Base-by-base conservation (phyloP, 2,113 vertebrate species). In the Phyllopteryx taeniolatus region DNA sequence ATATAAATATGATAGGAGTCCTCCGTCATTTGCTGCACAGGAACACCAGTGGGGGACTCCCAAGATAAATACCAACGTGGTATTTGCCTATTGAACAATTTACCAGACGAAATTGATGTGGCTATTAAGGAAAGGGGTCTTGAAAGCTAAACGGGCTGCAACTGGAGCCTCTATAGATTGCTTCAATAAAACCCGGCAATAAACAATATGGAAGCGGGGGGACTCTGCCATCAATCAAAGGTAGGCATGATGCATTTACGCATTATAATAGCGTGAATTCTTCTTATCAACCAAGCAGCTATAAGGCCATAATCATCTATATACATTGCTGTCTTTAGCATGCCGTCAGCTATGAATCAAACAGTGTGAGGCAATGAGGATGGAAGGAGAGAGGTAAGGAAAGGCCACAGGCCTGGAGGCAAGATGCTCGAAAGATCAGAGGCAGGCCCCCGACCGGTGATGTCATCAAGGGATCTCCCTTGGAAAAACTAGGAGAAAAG, bases 381-480 rank as follows among this genome's bases (percentile, higher is more conserved):
- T 31, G 31, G 8, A 39, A 6, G 22, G 57, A 2, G 10, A n/a
- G 27, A 51, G 64, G 19, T 35, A 64, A 63, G 68, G 20, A n/a
- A n/a, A 42, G 70, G 54, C 19, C 53, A 39, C 47, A 53, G 82
- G 60, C 68, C 76, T 68, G 42, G 0, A 66, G 74, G 35, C 31
- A 71, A 35, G 14, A 57, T 35, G 33, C 47, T 15, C 9, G 46
- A 68, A 61, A 75, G 67, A 82, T 79, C 80, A 65, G 72, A 82
- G 68, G 81, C 73, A 79, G 70, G 76, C 88, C 87, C 82, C 53
- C 31, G 85, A 87, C 83, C 79, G 79, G 69, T 90, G 90, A 90
- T 87, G 89, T 90, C 88, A 92, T 78, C 15, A 72, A 65, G 78
- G 78, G 79, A 80, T 89, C 79, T 85, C 84, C 86, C 80, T 66